Evolutionary conservation across 2,797 vertebrate genomes (phyloP).

Genomic region (Natrix natrix): DNA sequence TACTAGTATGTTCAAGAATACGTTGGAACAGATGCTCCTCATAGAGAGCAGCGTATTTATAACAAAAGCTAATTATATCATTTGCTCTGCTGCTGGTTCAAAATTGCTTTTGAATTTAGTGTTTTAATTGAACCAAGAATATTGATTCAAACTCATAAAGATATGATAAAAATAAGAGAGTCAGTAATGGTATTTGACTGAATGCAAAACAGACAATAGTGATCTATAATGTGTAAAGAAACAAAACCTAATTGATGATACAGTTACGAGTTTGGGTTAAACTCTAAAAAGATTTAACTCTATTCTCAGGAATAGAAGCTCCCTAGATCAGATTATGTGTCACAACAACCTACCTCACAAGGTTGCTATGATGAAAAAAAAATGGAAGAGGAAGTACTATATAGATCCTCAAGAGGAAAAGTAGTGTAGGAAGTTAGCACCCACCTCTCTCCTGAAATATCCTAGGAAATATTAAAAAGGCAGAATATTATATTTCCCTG

Average conservation of each 20-base stretch:
- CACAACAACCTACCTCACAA: neutral
- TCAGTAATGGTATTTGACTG: neutral
- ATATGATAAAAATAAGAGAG: neutral
- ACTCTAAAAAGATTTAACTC: neutral
- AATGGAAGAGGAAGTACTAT: neutral
- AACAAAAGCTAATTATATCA: neutral
- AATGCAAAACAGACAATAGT: neutral
- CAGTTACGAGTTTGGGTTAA: neutral
- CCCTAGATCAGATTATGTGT: neutral
- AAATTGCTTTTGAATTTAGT: neutral
- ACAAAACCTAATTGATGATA: neutral
- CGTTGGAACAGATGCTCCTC: constrained; percentile 3
- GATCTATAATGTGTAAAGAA: neutral
- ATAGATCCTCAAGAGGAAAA: neutral
- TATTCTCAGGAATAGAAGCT: neutral
- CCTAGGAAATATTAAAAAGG: too few species aligned
- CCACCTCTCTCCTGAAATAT: too few species aligned
- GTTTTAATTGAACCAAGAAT: constrained; percentile 13
- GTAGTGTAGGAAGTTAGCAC: too few species aligned
- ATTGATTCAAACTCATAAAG: neutral
- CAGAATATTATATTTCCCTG: too few species aligned
- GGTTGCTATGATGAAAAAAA: neutral
- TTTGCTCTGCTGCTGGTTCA: neutral
- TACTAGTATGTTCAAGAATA: neutral
- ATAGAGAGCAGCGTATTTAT: neutral